Base-by-base conservation (phyloP, 2,113 vertebrate genomes). In the Phalacrocorax aristotelis region DNA sequence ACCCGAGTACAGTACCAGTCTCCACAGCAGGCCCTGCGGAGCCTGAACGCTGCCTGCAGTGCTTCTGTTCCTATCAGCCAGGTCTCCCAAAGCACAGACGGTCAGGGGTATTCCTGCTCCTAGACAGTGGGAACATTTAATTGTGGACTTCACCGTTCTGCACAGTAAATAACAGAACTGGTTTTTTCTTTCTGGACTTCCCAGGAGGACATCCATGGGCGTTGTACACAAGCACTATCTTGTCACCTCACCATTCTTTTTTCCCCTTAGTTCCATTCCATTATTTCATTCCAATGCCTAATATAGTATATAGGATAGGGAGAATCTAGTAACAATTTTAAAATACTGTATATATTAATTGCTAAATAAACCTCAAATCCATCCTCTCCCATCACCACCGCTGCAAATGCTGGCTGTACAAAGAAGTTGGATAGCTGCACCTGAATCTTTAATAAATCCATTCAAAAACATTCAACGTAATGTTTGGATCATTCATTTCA, bases 331-430 rank as follows among this genome's bases (percentile, higher is more conserved):
- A 17, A 34, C 23, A 13, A 22, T 36, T 77, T 0, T 42, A 69
- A 85, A 92, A 25, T 9, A 58, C 15, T 20, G 6, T 32, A 25
- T 44, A 29, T 61, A 25, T 58, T 68, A 10, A 76, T 75, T 76
- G 18, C 25, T 36, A 85, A 69, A 77, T 58, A 62, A 62, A 61
- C 10, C 13, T 84, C n/a, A 66, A 25, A 82, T 6, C 5, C 10
- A 36, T 72, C 2, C 0, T 70, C n/a, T 75, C 34, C 15, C 55
- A 11, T 72, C 11, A 23, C 16, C 46, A 66, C 34, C 0, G 0
- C 4, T 68, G n/a, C 19, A 78, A 85, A 65, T 23, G 20, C 18
- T 70, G 17, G 21, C 29, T 57, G 54, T 23, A 71, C 38, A 51
- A n/a, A 72, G 19, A 61, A 57, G 12, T 12, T 44, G 30, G 27